Base-by-base conservation (phyloP, 2,888 invertebrate species). In the Acanthococcus lagerstroemiae region DNA sequence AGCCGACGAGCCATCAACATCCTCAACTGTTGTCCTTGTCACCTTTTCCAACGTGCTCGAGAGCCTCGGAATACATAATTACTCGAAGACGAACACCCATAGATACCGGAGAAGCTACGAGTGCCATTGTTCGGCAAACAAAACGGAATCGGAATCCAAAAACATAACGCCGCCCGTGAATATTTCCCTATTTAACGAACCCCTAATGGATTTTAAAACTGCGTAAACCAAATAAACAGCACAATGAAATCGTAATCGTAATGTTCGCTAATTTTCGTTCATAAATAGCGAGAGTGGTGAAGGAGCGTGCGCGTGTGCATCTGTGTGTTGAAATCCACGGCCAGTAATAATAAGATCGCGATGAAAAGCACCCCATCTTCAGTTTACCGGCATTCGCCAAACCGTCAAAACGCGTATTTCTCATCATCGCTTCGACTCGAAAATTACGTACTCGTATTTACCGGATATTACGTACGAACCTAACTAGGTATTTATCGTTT, bases 201-300 rank as follows among this genome's bases (percentile, higher is more conserved):
- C 21, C 9, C 24, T 52, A 52, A 52, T 52, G 52, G 22, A 52
- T 52, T 52, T 22, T 52, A 22, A 22, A 52, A 22, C 52, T 9
- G 22, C 52, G 22, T 19, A n/a, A 48, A 48, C n/a, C 17, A 48
- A 24, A 52, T 22, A 21, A 52, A 22, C 24, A 52, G 24, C 19
- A 52, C 52, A 52, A 52, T 52, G 22, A 52, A 52, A 21, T 52
- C 24, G 52, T 60, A 60, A 60, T 60, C 60, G 24, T 24, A 48
- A 60, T 60, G 48, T 24, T 46, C 48, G 60, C 60, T 60, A 60
- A 60, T 60, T 48, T 48, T 46, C 26, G 45, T 60, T 60, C 46
- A 46, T 46, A 27, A 46, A 60, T 22, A 46, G n/a, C 50, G n/a
- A 52, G 27, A 50, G 50, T 26, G 25, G 17, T 30, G 61, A 21